Evolutionary conservation across 2,888 invertebrate genomes (phyloP), one percentile per base, ranked within the genome.

Genomic region (Agrotis puta): DNA sequence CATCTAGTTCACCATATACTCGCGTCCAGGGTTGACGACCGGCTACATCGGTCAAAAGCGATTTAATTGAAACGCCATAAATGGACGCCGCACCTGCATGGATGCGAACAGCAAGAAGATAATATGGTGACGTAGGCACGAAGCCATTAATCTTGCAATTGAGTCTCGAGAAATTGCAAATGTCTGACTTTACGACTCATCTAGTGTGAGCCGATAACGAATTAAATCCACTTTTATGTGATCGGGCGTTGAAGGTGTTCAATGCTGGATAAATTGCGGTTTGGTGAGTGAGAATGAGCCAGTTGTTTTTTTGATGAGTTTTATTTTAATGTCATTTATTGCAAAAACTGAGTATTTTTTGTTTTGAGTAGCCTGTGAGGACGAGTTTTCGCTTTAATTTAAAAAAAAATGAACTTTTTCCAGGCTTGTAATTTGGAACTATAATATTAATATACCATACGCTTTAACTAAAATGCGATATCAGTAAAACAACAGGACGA

Each of bases 51-150:
- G 90, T 92, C 92, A 94, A 92, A 93, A 90, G 92, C 90, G 91
- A 94, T 93, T 94, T 94, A 94, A 94, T 94, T 94, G 93, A 92
- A 93, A 88, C 90, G 83, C 94, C 93, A 93, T 94, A 94, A 93
- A 92, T 86, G 90, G 92, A 85, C 82, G 65, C 80, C 88, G 88
- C 92, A 93, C 93, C 93, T 93, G 92, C 90, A 80, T 69, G 27
- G 71, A 82, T 87, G 85, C 85, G 80, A 64, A 79, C 83, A 86
- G 74, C 79, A 77, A 82, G 82, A 79, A 82, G 79, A 78, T 78
- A 74, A 77, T 69, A 78, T 72, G 81, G 83, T 76, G 70, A 79
- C 73, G 82, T 74, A 78, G 71, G 70, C 80, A 78, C 69, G 76
- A 61, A 78, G 73, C 80, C 82, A 87, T 88, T 84, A 87, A 88